Evolutionary conservation across 2,888 invertebrate genomes (phyloP).

Genomic region (Hymenopus coronatus): DNA sequence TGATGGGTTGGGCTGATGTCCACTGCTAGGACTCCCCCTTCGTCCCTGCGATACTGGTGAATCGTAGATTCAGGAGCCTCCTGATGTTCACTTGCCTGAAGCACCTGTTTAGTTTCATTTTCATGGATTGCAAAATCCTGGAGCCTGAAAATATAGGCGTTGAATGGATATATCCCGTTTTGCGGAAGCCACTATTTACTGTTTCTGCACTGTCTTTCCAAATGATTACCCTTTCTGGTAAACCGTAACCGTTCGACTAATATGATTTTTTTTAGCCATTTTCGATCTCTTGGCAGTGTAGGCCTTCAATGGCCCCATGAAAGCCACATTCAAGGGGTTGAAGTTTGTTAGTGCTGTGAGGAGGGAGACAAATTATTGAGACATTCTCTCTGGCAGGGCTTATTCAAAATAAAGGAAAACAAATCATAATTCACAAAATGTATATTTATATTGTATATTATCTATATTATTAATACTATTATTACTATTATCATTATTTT

Average conservation of each 20-base stretch:
- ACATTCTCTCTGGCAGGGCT: no score
- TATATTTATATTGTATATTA: no score
- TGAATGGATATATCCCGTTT: background rate
- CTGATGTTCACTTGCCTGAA: no score
- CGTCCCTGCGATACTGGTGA: no score
- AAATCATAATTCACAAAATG: no score
- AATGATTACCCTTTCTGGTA: no score
- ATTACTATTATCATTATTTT: no score
- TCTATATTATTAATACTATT: no score
- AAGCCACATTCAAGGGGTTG: conserved; percentile 33
- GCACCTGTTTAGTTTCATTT: background rate
- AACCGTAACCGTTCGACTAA: background rate
- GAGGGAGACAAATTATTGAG: conserved; percentile 28
- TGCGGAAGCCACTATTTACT: conserved; percentile 10
- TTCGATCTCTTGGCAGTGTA: conserved; percentile 18
- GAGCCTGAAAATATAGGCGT: background rate
- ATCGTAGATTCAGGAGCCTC: no score
- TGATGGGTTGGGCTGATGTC: no score
- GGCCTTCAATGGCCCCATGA: conserved; percentile 30
- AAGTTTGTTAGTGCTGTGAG: conserved; percentile 5
- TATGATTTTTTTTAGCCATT: conserved; percentile 10
- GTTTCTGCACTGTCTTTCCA: background rate
- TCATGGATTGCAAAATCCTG: background rate
- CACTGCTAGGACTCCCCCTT: no score
- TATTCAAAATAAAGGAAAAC: no score